Base-by-base conservation (phyloP, 2,797 vertebrate species). In the Acropternis orthonyx region DNA sequence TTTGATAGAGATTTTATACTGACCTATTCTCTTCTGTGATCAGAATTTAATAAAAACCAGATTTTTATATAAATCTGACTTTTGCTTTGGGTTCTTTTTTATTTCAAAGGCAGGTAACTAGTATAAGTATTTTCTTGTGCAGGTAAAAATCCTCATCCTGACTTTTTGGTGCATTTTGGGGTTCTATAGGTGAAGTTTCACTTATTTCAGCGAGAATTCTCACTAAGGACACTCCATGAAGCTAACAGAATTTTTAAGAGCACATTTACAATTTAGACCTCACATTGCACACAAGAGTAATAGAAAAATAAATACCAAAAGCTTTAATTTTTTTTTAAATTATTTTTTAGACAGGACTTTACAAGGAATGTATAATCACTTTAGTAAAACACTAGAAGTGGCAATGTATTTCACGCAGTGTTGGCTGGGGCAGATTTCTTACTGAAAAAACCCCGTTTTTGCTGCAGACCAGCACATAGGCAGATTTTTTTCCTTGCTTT, bases 1-100 rank as follows among this genome's bases (percentile, higher is more conserved):
- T 76, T 80, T 77, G 76, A 81, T 81, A 55, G 95, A 85, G 62
- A 43, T 87, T 95, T 95, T 93, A 59, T 91, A 83, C 82, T 54
- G 63, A 95, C 51, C 39, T 84, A 39, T 69, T 71, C 54, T 86
- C 56, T 88, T 88, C 76, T 89, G 43, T 93, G 78, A 88, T 58
- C 55, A 49, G 48, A 94, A 72, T 91, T 95, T 69, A 94, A 95
- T 95, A 92, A 94, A 95, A 49, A 66, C 1, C 34, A 28, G 26
- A 76, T 71, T 94, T 93, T 73, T 73, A 48, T 86, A 82, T 61
- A 69, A 83, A 41, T 61, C 23, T 78, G 71, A 44, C 34, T 81
- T 77, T 28, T 0, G 9, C 32, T 5, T 28, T 59, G n/a, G 22
- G 23, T 41, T 32, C 39, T 5, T 21, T 37, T 43, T 88, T 87